Percentiles rank a stretch among this genome's conserved stretches.
Conservation (phyloP, 2,888 invertebrate species). For the Embidobia sp. region DNA sequence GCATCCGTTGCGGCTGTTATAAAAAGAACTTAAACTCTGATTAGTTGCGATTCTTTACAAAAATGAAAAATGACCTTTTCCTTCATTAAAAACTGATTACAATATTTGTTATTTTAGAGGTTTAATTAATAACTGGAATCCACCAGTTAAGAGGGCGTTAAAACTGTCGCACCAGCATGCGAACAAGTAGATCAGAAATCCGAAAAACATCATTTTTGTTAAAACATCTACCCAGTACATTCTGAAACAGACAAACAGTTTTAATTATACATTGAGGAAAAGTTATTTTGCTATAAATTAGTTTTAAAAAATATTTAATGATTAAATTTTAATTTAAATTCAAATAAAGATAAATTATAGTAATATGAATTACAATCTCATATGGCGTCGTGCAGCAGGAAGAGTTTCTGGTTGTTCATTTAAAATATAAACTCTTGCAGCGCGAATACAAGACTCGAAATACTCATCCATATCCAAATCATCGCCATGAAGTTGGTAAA, state of each 20-base stretch:
- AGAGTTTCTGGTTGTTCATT: slow-evolving; percentile 92
- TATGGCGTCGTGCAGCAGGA: slow-evolving; percentile 90
- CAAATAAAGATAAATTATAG: not conserved
- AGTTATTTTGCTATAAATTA: too few species aligned
- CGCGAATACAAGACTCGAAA: slow-evolving; percentile 90
- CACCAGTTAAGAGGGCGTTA: slow-evolving; percentile 69
- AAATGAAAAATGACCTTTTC: too few species aligned
- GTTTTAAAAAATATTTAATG: too few species aligned
- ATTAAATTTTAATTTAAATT: not conserved
- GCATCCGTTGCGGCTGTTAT: too few species aligned
- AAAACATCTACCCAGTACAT: slow-evolving; percentile 93
- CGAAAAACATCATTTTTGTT: slow-evolving; percentile 86
- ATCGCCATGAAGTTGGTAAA: slow-evolving; percentile 87
- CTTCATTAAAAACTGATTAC: too few species aligned
- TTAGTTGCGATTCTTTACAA: too few species aligned
- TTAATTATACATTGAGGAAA: not conserved
- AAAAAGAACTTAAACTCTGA: too few species aligned
- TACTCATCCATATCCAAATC: slow-evolving; percentile 90
- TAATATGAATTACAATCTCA: slow-evolving; percentile 86
- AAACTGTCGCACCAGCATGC: slow-evolving; percentile 77
- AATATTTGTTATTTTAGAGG: too few species aligned
- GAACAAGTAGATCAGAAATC: slow-evolving; percentile 83
- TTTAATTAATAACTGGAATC: slow-evolving; percentile 66
- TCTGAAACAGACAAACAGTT: slow-evolving; percentile 83
- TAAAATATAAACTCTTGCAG: slow-evolving; percentile 90